Base-by-base conservation (phyloP, 2,888 invertebrate genomes). In the Apotomis turbidana region DNA sequence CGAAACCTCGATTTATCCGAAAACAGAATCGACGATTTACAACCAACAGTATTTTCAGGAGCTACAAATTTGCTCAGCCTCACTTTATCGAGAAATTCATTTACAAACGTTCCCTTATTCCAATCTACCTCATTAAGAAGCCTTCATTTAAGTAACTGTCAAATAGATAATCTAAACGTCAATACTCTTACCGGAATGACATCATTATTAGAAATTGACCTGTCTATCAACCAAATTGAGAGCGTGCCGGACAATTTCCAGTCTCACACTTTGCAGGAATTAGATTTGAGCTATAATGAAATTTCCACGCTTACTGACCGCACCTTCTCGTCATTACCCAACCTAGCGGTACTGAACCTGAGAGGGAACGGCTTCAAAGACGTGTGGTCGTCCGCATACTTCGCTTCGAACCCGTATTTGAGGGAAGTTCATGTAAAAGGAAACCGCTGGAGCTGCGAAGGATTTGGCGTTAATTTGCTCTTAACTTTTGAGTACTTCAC, bases 361-460 rank as follows among this genome's bases (percentile, higher is more conserved):
- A 95, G 95, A 83, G 96, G 96, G 61, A 97, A 97, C 82, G 95
- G 95, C 52, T 93, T 97, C 74, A 95, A 94, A 10, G 95, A 95
- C 72, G 94, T 95, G 38, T 94, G 96, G 86, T 89, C 94, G 3
- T 90, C 94, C 2, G 91, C 93, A 74, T 94, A 94, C 81, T 96
- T 97, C 81, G 88, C 93, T 64, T 92, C 93, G 70, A 96, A 96
- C 83, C 89, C 92, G 46, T 94, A 93, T 83, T 88, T 96, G 77
- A 90, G 93, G 78, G 91, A 93, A 80, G 88, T 97, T 44, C 89
- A 93, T 79, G 87, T 97, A 78, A 95, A 95, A 54, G 96, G 96
- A 77, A 97, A 97, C 90, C 95, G 96, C 1, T 97, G 97, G 97
- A 94, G 95, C 76, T 97, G 97, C 81, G 95, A 96, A 72, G 97